A percentile compares a stretch with the other conserved stretches of the same genome.
Evolutionary conservation across 1,140 invertebrate genomes (phyloP).

Genomic region (Hylaeus volcanicus): DNA sequence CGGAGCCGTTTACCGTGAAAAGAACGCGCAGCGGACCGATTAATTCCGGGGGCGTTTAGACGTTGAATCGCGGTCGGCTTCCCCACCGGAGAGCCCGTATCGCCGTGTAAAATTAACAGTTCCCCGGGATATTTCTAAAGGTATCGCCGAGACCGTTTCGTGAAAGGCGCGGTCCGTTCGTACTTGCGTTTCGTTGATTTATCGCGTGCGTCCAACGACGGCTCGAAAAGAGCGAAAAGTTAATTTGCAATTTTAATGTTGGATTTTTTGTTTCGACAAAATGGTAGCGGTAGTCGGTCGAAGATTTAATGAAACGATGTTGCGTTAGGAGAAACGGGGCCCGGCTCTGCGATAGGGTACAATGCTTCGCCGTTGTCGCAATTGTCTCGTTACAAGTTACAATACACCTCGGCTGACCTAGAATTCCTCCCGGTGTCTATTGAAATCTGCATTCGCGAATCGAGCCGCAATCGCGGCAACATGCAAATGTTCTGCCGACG

Average conservation of each 20-base stretch:
- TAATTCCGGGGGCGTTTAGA: conserved; percentile 56
- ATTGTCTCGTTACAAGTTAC: conserved; percentile 58
- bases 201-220: conserved; percentile 9
- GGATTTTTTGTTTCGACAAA: conserved; percentile 49
- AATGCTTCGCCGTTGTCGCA: conserved; percentile 45
- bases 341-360: conserved; percentile 1
- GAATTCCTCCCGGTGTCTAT: conserved; percentile 51
- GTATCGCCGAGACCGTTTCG: conserved; percentile 49
- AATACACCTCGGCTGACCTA: conserved; percentile 58
- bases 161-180: conserved; percentile 21
- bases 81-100: conserved; percentile 1
- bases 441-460: conserved; percentile 53
- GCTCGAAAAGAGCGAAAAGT: conserved; percentile 50
- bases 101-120: conserved; percentile 46
- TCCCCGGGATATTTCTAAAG: conserved; percentile 57
- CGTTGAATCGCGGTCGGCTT: conserved; percentile 42
- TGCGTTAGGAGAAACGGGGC: conserved; percentile 10
- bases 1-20: conserved; percentile 29
- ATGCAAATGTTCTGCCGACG: conserved; percentile 33
- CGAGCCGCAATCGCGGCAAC: conserved; percentile 49
- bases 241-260: conserved; percentile 63
- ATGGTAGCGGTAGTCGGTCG: conserved; percentile 2
- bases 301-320: conserved; percentile 58
- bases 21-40: conserved; percentile 49
- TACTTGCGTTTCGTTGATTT: conserved; percentile 20